Conservation (phyloP, 64 coral and sea anemone species). For the Orbicella faveolata region DNA sequence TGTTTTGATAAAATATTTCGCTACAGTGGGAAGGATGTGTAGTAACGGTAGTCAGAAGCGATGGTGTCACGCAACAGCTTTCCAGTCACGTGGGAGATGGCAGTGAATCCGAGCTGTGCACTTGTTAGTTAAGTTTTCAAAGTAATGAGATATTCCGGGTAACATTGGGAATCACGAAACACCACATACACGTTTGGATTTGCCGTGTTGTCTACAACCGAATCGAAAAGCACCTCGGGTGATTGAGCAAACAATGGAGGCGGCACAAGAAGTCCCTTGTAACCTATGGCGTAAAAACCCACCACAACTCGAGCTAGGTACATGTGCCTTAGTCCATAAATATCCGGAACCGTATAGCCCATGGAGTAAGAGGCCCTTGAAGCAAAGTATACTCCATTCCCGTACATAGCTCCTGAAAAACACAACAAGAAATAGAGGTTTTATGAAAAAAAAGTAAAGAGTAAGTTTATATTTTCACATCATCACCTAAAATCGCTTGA, state of each 20-base stretch:
- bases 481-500: no score
- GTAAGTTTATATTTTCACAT: no score
- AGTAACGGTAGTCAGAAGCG: no score
- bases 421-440: no score
- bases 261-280: background rate
- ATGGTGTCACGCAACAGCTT: no score
- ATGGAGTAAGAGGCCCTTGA: conserved; percentile 45
- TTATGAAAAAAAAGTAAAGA: no score
- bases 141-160: conserved; percentile 36
- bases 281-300: conserved; percentile 6
- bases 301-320: conserved; percentile 56
- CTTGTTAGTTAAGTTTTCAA: background rate
- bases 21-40: no score
- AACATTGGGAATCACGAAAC: conserved; percentile 33
- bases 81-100: no score
- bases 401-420: conserved; percentile 39
- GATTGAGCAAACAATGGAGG: background rate
- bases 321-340: conserved; percentile 12
- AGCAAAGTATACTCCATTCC: conserved; percentile 70
- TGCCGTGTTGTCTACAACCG: conserved; percentile 13
- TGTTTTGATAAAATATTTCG: no score
- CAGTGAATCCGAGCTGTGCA: background rate
- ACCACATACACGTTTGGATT: conserved; percentile 30
- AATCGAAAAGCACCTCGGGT: conserved; percentile 48
- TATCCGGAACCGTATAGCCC: background rate